Evolutionary conservation across 2,888 invertebrate genomes (phyloP), one percentile per base, ranked within the genome.

Genomic region (Drosophila mercatorum): DNA sequence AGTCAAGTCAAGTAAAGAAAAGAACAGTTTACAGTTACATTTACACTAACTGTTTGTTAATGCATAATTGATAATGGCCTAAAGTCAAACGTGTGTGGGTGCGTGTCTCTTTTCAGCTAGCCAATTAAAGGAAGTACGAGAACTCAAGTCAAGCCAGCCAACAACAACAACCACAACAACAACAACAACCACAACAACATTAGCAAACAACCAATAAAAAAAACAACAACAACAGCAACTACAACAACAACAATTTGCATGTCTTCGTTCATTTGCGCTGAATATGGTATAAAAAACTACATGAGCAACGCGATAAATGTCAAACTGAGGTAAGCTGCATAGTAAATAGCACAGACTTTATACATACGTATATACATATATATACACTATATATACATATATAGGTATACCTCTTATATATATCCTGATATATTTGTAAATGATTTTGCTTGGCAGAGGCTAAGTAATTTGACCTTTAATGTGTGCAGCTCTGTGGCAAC

Each of bases 211-310:
- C 46, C 46, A 58, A 52, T 31, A 49, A 59, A 41, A 61, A 17
- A 49, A 43, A 47, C 56, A 46, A 46, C 52, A 55, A 58, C 64
- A 80, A 47, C 56, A 46, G 43, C 52, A 55, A 58, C 64, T 78
- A 52, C 46, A 56, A 56, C 65, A 75, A 60, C 56, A 75, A 73
- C 62, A 77, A 81, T 81, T 90, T 91, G 90, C 83, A 91, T 91
- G 90, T 84, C 83, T 86, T 88, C 91, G 75, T 83, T 84, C 78
- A 78, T 71, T 81, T 84, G 81, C 81, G 80, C 80, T 75, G 81
- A 88, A 86, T 78, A 91, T 91, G 91, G 78, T 78, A 82, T 91
- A 91, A 89, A 80, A 82, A 83, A 83, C 83, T 91, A 84, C 87
- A 91, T 91, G 91, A 90, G 86, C 83, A 83, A 82, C 78, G 78